Base-by-base conservation (phyloP, 1,140 invertebrate species). In the Stratiolaelaps scimitus region DNA sequence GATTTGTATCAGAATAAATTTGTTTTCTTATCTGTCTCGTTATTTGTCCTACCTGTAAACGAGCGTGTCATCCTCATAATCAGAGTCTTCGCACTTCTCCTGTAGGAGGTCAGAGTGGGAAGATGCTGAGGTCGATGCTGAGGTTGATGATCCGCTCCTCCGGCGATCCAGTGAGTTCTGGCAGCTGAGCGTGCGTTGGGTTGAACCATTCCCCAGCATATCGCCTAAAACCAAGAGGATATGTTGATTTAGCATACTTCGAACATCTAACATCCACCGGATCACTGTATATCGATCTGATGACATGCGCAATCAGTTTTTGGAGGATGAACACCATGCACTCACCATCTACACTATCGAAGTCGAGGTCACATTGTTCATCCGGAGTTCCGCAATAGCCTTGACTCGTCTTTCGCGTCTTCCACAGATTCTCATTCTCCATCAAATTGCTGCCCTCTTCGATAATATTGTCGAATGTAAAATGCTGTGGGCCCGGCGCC, bases 311-410 rank as follows among this genome's bases (percentile, higher is more conserved):
- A 60, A 15, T n/a, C n/a, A n/a, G n/a, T n/a, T n/a, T n/a, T n/a
- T n/a, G n/a, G n/a, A 60, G 15, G 53, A 6, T 23, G 13, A 5
- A 20, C 13, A 34, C 15, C 13, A 60, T 15, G 53, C 17, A 60
- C 53, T 23, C 10, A 60, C 53, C 53, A 6, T 60, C 53, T 26
- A 60, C 44, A 23, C 29, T 30, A 43, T 70, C 68, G 65, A 67
- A 68, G 46, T 70, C 71, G 20, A 69, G 56, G 19, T 71, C 70
- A 48, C 64, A 67, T 43, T 70, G 70, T 28, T 71, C 70, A 69
- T 71, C 70, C 23, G 70, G 70, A 60, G 70, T 70, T 26, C 56
- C 66, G 47, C 70, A 70, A 48, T 65, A 60, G 40, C 7, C 23
- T 15, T 43, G 64, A 43, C 17, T 45, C 29, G 13, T 43, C 20